phyloP scores from a whole-genome alignment of 2,797 vertebrate genomes.

The Acanthis flammea region DNA sequence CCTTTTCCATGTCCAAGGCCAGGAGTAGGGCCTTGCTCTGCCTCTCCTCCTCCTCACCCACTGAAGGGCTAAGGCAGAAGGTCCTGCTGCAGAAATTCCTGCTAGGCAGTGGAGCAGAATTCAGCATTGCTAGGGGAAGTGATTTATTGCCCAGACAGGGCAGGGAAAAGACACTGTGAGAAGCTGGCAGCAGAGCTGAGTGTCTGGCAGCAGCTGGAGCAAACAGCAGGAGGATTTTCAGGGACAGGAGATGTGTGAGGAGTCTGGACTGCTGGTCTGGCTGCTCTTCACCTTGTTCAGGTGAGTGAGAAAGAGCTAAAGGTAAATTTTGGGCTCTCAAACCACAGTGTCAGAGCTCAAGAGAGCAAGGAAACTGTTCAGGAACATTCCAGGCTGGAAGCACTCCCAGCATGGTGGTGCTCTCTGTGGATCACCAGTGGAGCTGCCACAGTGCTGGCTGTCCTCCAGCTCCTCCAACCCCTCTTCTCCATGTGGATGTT shows the following conservation, averaged over 20 bases:
- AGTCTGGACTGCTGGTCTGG: neutral
- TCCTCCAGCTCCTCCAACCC: fast-evolving
- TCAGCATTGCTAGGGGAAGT: neutral
- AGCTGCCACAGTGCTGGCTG: fast-evolving
- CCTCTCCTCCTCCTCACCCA: neutral
- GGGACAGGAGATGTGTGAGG: neutral
- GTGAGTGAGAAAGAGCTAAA: neutral
- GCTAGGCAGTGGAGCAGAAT: neutral
- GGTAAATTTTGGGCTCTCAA: neutral
- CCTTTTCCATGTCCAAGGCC: neutral
- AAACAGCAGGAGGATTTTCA: fast-evolving
- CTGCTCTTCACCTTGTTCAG: neutral
- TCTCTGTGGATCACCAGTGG: fast-evolving
- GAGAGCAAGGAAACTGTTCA: neutral
- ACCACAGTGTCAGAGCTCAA: neutral
- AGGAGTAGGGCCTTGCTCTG: neutral
- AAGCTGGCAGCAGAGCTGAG: neutral
- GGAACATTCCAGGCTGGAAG: neutral
- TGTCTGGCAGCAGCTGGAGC: neutral
- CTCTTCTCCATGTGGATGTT: fast-evolving
- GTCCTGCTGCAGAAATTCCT: neutral
- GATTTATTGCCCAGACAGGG: neutral
- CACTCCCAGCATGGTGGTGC: fast-evolving
- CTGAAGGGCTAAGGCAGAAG: fast-evolving
- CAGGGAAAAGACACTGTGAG: neutral